These are phyloP conservation scores for Harpegnathos saltator DNA, from an alignment of 1,140 invertebrate genomes.

Conservation along the genomic window DNA sequence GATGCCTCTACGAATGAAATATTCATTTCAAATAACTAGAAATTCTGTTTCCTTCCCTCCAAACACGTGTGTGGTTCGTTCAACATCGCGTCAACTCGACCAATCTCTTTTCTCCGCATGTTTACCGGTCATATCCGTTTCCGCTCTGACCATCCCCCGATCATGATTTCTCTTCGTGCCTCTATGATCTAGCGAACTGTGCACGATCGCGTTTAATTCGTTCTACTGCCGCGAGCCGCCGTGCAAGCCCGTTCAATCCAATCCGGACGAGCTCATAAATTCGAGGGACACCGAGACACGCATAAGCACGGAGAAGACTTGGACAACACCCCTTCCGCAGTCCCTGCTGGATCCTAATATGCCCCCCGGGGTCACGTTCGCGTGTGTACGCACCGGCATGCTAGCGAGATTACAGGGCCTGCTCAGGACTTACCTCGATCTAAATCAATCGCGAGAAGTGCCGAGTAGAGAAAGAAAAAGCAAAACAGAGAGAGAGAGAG, in stretches of 20 bases:
- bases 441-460: slow-evolving; percentile 67
- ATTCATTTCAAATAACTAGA: too few species aligned
- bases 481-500: neutral
- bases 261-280: slow-evolving; percentile 26
- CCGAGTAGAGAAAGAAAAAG: slow-evolving; percentile 18
- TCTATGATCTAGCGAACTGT: neutral
- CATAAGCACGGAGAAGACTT: neutral
- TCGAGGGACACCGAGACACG: neutral
- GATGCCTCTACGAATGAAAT: too few species aligned
- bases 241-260: neutral
- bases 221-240: neutral
- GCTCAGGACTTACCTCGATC: slow-evolving; percentile 61
- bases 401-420: slow-evolving; percentile 69
- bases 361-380: slow-evolving; percentile 46
- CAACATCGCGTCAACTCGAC: too few species aligned
- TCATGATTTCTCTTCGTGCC: too few species aligned
- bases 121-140: neutral
- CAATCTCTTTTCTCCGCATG: too few species aligned
- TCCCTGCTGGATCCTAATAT: slow-evolving; percentile 23
- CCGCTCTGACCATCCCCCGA: too few species aligned
- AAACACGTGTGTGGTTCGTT: too few species aligned
- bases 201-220: neutral
- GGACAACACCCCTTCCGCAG: neutral
- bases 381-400: slow-evolving; percentile 61
- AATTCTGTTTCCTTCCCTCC: too few species aligned